Evolutionary conservation across 2,113 vertebrate species (phyloP).

Genomic region (Austrofundulus limnaeus): DNA sequence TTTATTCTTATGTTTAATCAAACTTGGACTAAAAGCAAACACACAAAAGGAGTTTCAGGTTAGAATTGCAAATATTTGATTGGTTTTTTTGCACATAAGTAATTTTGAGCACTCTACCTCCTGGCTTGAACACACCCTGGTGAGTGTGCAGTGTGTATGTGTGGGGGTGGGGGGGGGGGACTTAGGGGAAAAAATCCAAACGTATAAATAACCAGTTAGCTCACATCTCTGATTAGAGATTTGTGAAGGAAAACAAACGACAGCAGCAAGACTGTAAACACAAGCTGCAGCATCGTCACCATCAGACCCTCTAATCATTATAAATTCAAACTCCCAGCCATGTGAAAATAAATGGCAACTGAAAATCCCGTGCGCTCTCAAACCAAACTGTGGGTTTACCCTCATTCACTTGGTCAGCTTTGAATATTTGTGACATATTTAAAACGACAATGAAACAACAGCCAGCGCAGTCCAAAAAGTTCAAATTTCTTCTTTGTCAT

Average conservation of each 20-base stretch:
- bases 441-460: not conserved
- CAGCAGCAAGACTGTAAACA: conserved; percentile 9
- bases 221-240: conserved; percentile 6
- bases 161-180: not conserved
- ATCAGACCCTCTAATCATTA: conserved; percentile 10
- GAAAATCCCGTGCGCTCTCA: conserved; percentile 29
- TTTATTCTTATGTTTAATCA: not conserved
- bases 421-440: not conserved
- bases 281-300: not conserved
- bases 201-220: conserved; percentile 7
- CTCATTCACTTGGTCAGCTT: conserved; percentile 6
- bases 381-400: conserved; percentile 11
- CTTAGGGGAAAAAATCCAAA: conserved; percentile 7
- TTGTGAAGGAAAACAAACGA: not conserved
- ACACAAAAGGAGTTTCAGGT: conserved; percentile 38
- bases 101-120: conserved; percentile 47
- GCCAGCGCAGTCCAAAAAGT: conserved; percentile 39
- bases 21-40: conserved; percentile 54
- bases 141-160: not conserved
- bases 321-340: no score
- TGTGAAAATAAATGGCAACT: conserved; percentile 26
- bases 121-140: conserved; percentile 51
- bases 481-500: not conserved
- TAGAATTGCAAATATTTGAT: conserved; percentile 46
- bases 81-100: conserved; percentile 43